Base-by-base conservation (phyloP, 2,797 vertebrate species). In the Kryptopterus vitreolus region DNA sequence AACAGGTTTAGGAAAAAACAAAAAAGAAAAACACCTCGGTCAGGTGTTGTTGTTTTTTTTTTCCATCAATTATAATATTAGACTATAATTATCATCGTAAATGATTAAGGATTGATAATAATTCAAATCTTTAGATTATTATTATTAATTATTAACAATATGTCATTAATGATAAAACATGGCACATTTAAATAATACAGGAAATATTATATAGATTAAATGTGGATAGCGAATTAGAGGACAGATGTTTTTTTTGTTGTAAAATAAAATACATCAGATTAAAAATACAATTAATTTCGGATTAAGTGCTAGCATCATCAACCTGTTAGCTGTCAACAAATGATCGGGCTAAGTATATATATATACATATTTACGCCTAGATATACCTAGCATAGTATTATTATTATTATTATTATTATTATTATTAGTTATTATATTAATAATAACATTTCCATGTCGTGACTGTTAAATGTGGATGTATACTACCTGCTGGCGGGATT, bases 301-400 rank as follows among this genome's bases (percentile, higher is more conserved):
- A 5, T 24, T 46, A 2, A 24, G n/a, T 29, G 18, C 2, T 15
- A 72, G 70, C 50, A 20, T 50, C 16, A 52, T 71, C 70, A 55
- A 72, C 50, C 70, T 72, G 48, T 53, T 71, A 53, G 48, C 48
- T 26, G 26, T 71, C 18, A 22, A n/a, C n/a, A n/a, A n/a, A n/a
- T n/a, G n/a, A n/a, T 53, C 48, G 33, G 29, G 52, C 31, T 73
- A 35, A 38, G n/a, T 35, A 57, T 3, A 24, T 11, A 71, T 71
- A 43, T 10, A 43, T 20, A 71, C 4, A 70, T 26, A 68, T 43
- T 53, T 53, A 53, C 0, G 16, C 0, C 9, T 70, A 10, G 9
- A 65, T 38, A 38, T 12, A 6, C 35, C 43, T 5, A 4, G 7
- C 35, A 66, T 43, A 24, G 24, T 15, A 20, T 68, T 26, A 68